A percentile compares a stretch with the other conserved stretches of the same genome.
Evolutionary conservation across 2,113 vertebrate genomes (phyloP).

Genomic region (Scytalopus superciliaris): DNA sequence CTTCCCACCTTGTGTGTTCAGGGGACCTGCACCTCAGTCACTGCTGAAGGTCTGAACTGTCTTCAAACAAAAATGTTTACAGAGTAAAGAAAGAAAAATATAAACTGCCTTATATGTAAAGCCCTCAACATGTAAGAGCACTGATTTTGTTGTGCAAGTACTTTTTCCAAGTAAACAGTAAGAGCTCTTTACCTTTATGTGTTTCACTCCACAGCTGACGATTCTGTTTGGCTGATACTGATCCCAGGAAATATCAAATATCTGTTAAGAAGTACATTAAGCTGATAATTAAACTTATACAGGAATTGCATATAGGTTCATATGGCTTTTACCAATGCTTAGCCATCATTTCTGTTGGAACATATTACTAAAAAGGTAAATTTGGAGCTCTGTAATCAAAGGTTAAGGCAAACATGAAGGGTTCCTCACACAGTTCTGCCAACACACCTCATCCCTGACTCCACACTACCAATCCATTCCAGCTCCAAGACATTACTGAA

Average conservation of each 20-base stretch:
- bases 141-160: not conserved
- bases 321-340: not conserved
- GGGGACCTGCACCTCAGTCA: not conserved
- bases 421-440: not conserved
- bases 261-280: conserved; percentile 78
- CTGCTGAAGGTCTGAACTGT: not conserved
- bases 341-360: not conserved
- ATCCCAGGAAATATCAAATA: conserved; percentile 98
- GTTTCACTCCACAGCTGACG: conserved; percentile 97
- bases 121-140: not conserved
- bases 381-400: not conserved
- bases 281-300: not conserved
- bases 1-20: not conserved
- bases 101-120: not conserved
- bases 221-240: conserved; percentile 85
- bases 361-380: not conserved
- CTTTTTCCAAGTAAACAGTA: not conserved
- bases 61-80: not conserved
- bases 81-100: not conserved
- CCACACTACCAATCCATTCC: not conserved
- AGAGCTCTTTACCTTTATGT: conserved; percentile 90
- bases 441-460: not conserved
- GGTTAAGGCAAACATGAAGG: not conserved
- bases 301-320: not conserved
- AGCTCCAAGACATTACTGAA: not conserved